These are phyloP conservation scores for Oithona nana DNA, from an alignment of 2,888 invertebrate genomes.

Conservation along the genomic window DNA sequence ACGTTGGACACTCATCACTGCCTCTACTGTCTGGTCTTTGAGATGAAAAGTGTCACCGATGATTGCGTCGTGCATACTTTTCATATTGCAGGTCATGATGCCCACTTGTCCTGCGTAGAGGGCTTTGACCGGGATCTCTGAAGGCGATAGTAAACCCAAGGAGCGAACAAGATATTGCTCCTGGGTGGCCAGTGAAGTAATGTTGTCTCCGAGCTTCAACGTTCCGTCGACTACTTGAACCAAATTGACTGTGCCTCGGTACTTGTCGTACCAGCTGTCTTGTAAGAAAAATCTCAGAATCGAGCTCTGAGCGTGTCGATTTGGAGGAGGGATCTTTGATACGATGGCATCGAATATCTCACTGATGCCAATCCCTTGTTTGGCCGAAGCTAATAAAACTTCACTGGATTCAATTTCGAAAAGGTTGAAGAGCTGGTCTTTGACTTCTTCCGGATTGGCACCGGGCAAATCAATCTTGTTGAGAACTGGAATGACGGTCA, in stretches of 20 bases:
- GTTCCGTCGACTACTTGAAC: constrained; percentile 26
- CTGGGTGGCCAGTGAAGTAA: constrained; percentile 22
- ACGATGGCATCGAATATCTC: constrained; percentile 57
- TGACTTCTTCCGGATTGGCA: constrained; percentile 63
- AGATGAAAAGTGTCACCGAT: constrained; percentile 56
- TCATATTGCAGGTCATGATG: constrained; percentile 60
- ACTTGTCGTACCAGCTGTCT: constrained; percentile 82
- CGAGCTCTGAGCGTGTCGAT: too few species aligned
- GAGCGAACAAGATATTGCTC: constrained; percentile 21
- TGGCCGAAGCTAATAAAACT: constrained; percentile 73
- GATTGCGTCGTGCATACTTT: constrained; percentile 46
- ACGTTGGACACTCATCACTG: constrained; percentile 43
- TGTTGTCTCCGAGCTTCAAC: constrained; percentile 27
- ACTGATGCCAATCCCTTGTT: constrained; percentile 63
- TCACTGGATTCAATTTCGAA: constrained; percentile 56
- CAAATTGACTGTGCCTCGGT: constrained; percentile 34
- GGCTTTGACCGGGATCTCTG: constrained; percentile 41
- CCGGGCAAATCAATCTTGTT: constrained; percentile 91
- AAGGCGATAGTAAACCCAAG: constrained; percentile 45
- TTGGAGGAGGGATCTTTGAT: constrained; percentile 49
- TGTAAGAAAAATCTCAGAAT: constrained; percentile 8
- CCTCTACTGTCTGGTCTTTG: constrained; percentile 32
- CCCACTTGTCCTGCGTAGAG: constrained; percentile 30
- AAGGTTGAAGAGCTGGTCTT: constrained; percentile 48
- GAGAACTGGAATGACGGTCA: constrained; percentile 70